phyloP scores from a whole-genome alignment of 2,113 vertebrate species.

The Pseudonaja textilis region DNA sequence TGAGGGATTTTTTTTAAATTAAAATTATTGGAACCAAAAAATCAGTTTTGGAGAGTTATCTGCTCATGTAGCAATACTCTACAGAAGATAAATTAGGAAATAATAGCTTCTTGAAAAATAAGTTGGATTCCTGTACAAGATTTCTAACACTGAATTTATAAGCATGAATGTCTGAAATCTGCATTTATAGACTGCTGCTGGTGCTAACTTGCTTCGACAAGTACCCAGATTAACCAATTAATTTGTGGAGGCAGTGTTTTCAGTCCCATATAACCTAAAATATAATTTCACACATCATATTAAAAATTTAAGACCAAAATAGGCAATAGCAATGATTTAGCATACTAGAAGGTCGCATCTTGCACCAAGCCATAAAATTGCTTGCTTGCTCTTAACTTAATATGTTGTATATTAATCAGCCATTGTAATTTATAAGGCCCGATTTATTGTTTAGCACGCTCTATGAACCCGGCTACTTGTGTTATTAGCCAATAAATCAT shows the following conservation, averaged over 20 bases:
- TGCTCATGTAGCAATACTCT: neutral
- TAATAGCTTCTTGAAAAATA: neutral
- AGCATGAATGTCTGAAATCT: neutral
- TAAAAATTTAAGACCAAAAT: neutral
- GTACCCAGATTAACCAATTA: neutral
- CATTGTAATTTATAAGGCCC: neutral
- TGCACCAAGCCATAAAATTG: neutral
- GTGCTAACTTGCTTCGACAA: constrained; percentile 28
- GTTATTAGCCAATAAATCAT: neutral
- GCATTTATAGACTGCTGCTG: neutral
- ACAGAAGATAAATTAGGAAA: neutral
- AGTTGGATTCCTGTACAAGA: neutral
- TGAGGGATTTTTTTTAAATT: neutral
- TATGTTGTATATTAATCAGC: neutral
- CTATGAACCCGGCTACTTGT: neutral
- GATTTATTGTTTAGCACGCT: neutral
- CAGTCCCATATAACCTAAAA: neutral
- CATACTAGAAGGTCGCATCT: neutral
- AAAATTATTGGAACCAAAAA: neutral
- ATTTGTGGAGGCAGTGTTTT: accelerated
- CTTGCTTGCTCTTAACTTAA: neutral
- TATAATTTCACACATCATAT: too few relatives aligned
- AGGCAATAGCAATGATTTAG: neutral
- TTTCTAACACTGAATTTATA: neutral
- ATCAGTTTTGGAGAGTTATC: neutral